Evolutionary conservation across 2,797 vertebrate species (phyloP).

Genomic region (Pitangus sulphuratus): DNA sequence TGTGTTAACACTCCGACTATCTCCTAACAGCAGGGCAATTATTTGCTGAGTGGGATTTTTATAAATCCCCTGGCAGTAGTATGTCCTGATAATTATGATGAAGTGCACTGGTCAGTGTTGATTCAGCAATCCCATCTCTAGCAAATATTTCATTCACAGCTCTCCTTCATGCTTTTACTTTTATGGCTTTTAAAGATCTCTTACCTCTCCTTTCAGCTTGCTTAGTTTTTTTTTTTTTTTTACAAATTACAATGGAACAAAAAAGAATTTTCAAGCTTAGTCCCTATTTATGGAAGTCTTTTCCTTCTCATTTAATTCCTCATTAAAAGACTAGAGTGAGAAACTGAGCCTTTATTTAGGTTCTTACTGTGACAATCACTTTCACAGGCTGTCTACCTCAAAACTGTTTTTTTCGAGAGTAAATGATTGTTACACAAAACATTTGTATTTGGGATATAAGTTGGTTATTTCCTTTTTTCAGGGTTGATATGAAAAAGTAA

Average conservation of each 20-base stretch:
- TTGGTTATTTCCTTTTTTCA: not conserved
- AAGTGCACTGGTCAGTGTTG: slow-evolving; percentile 91
- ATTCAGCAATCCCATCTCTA: slow-evolving; percentile 83
- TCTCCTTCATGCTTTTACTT: slow-evolving; percentile 77
- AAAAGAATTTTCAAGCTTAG: not conserved
- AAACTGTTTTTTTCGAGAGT: not conserved
- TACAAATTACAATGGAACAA: not conserved
- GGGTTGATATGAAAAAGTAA: not conserved
- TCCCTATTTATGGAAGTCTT: not conserved
- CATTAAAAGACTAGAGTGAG: not conserved
- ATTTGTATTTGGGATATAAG: not conserved
- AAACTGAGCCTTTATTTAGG: slow-evolving; percentile 18
- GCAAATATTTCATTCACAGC: slow-evolving; percentile 77
- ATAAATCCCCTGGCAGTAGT: slow-evolving; percentile 86
- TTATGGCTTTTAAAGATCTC: slow-evolving; percentile 66
- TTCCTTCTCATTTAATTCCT: not conserved
- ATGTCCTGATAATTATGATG: slow-evolving; percentile 91
- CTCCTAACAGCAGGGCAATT: slow-evolving; percentile 86
- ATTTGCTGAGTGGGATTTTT: slow-evolving; percentile 92
- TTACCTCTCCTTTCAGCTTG: slow-evolving; percentile 5
- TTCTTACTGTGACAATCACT: not conserved
- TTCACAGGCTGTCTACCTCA: not conserved
- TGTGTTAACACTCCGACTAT: slow-evolving; percentile 79
- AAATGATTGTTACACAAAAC: not conserved
- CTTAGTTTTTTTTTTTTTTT: not conserved